Conservation (phyloP, 2,888 invertebrate genomes). For the Philereme transversata region DNA sequence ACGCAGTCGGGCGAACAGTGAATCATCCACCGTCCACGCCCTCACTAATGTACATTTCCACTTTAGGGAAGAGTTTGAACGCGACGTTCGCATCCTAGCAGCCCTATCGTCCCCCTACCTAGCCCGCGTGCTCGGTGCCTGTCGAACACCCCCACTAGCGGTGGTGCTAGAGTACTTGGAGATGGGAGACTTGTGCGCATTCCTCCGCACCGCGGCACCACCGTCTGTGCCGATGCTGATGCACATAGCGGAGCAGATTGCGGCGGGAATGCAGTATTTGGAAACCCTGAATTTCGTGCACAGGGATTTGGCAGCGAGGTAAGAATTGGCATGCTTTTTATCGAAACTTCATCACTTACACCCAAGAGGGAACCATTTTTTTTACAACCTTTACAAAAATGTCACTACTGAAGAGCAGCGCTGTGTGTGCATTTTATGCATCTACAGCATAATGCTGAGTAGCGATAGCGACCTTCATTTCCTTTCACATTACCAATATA, state of each 20-base stretch:
- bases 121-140: constrained; percentile 90
- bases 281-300: constrained; percentile 96
- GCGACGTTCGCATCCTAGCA: constrained; percentile 93
- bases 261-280: constrained; percentile 95
- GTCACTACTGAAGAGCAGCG: too few relatives aligned
- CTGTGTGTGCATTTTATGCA: too few relatives aligned
- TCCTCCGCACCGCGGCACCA: constrained; percentile 88
- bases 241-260: constrained; percentile 93
- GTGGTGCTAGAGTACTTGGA: constrained; percentile 94
- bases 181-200: constrained; percentile 92
- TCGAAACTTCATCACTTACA: too few relatives aligned
- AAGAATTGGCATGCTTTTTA: not conserved
- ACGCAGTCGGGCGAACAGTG: not conserved
- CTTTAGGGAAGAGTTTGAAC: constrained; percentile 89
- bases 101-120: constrained; percentile 92
- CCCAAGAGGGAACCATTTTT: too few relatives aligned
- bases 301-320: constrained; percentile 93
- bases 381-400: too few relatives aligned
- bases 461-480: too few relatives aligned
- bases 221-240: constrained; percentile 88
- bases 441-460: too few relatives aligned
- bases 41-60: not conserved
- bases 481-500: too few relatives aligned
- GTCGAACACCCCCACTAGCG: constrained; percentile 89
- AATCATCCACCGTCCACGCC: not conserved